Evolutionary conservation across 2,797 vertebrate species (phyloP).

Genomic region (Delichon dasypus): DNA sequence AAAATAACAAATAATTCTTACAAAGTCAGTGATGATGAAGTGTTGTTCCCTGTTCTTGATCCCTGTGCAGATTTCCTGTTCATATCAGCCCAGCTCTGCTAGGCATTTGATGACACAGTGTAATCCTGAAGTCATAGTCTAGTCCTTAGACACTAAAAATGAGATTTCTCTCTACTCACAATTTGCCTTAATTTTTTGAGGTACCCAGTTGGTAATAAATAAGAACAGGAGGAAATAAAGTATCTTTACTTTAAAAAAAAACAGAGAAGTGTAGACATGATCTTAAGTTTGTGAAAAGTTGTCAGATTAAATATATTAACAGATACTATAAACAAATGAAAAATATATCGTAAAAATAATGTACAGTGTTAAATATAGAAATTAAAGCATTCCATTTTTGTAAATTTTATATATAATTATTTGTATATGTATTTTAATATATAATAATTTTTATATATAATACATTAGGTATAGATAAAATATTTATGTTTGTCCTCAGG

Average conservation of each 20-base stretch:
- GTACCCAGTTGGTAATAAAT: neutral
- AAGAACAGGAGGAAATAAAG: neutral
- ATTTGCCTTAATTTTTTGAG: neutral
- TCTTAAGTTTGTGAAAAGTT: neutral
- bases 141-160: neutral
- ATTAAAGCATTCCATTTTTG: accelerated
- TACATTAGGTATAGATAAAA: neutral
- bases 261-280: accelerated
- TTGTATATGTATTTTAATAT: neutral
- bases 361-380: neutral
- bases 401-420: neutral
- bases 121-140: neutral
- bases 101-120: neutral
- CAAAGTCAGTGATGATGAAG: neutral
- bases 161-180: neutral
- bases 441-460: neutral
- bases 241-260: neutral
- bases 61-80: neutral
- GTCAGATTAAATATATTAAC: neutral
- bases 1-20: neutral
- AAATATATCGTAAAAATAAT: neutral
- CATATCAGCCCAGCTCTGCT: neutral
- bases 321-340: neutral
- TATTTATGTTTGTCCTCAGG: conserved; percentile 74
- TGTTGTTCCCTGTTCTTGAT: neutral